Evolutionary conservation across 2,113 vertebrate species (phyloP).

Genomic region (Microcebus murinus): DNA sequence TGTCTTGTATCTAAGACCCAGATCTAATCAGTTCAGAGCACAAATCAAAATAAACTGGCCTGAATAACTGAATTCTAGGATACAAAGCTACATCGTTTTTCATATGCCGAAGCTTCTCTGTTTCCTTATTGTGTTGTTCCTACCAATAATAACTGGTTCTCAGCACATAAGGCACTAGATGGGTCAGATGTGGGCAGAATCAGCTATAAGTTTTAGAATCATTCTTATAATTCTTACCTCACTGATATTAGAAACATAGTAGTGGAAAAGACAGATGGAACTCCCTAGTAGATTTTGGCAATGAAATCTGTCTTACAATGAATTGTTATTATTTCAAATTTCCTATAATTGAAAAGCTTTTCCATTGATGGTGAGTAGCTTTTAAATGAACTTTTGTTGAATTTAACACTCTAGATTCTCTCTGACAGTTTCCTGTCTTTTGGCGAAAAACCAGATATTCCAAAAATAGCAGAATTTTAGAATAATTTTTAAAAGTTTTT

Average conservation of each 20-base stretch:
- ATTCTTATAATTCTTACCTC: conserved; percentile 7
- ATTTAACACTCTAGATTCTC: background rate
- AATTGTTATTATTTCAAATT: conserved; percentile 10
- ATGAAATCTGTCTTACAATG: conserved; percentile 39
- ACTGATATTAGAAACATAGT: background rate
- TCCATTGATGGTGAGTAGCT: background rate
- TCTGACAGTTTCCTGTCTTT: background rate
- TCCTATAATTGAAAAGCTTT: background rate
- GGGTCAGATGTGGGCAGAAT: background rate
- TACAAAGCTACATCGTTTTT: background rate
- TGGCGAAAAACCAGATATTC: background rate
- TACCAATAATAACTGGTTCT: background rate
- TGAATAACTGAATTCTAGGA: background rate
- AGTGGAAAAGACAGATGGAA: background rate
- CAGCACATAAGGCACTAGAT: background rate
- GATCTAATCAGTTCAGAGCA: background rate
- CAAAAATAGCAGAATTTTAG: conserved; percentile 38
- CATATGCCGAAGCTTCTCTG: background rate
- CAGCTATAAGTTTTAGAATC: background rate
- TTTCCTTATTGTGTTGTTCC: background rate
- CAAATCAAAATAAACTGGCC: conserved; percentile 11
- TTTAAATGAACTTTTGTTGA: conserved; percentile 19
- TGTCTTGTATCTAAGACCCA: background rate
- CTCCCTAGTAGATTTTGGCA: background rate
- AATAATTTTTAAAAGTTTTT: background rate